Base-by-base conservation (phyloP, 1,140 invertebrate species). In the Cotesia vestalis region DNA sequence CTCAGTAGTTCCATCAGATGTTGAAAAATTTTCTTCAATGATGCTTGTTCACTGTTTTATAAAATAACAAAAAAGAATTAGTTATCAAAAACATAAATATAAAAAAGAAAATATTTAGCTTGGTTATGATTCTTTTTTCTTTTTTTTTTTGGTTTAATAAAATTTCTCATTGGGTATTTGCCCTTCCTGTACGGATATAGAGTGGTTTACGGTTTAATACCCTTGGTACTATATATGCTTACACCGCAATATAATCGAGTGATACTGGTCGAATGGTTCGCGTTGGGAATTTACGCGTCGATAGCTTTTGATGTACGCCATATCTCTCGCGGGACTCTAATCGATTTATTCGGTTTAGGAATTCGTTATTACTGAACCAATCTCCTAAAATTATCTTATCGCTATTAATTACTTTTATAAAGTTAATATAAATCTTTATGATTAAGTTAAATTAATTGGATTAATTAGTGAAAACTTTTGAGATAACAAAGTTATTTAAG, bases 1-100 rank as follows among this genome's bases (percentile, higher is more conserved):
- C 83, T 81, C 72, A 73, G 76, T 75, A 71, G 59, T 70, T 20
- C n/a, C n/a, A 55, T 55, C 3, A 55, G 27, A 27, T 52, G 8
- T 52, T 52, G 8, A n/a, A n/a, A n/a, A 2, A n/a, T 52, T 4
- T n/a, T 52, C 53, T 55, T 55, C n/a, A 14, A 14, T 12, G 11
- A 12, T 55, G 4, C 12, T 14, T n/a, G 12, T 20, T 14, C 0
- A 14, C 53, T 8, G 38, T 40, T 40, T 40, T 4, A 8, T 4
- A 8, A 8, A 40, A 40, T 40, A 4, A 40, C 38, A 8, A 9
- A 1, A 40, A 40, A 40, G 4, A 40, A 17, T n/a, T n/a, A n/a
- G n/a, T n/a, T n/a, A n/a, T n/a, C n/a, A n/a, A n/a, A n/a, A n/a
- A n/a, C n/a, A n/a, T n/a, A n/a, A n/a, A n/a, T n/a, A n/a, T n/a